These are phyloP conservation scores for Onychostruthus taczanowskii DNA, from an alignment of 2,113 vertebrate genomes.

Conservation along the genomic window DNA sequence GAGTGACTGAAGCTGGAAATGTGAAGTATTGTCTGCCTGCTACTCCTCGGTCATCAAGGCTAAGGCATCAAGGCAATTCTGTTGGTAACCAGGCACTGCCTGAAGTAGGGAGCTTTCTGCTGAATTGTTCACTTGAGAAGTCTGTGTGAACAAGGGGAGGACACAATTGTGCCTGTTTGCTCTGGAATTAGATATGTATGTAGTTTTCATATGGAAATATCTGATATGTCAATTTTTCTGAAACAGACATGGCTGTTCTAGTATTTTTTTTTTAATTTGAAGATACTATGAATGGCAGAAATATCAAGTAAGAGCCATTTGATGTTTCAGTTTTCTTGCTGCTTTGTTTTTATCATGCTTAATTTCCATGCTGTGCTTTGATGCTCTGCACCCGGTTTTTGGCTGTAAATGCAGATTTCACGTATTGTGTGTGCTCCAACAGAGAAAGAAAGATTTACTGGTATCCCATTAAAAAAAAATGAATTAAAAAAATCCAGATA, in stretches of 20 bases:
- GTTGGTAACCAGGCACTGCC: background rate
- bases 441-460: background rate
- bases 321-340: conserved; percentile 12
- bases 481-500: background rate
- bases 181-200: background rate
- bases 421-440: background rate
- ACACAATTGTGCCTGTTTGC: background rate
- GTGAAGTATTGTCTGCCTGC: conserved; percentile 26
- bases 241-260: background rate
- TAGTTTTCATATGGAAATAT: background rate
- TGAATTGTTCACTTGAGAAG: background rate
- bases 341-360: conserved; percentile 10
- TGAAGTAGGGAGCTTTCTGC: background rate
- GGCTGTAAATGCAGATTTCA: background rate
- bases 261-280: background rate
- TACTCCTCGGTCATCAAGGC: conserved; percentile 26
- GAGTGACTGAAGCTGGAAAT: conserved; percentile 36
- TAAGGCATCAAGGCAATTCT: conserved; percentile 8
- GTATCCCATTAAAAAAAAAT: background rate
- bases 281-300: background rate
- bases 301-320: background rate
- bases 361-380: conserved; percentile 15
- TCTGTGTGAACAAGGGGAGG: background rate
- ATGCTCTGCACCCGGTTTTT: background rate
- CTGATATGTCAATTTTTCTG: background rate